Evolutionary conservation across 2,113 vertebrate species (phyloP).

Genomic region (Sisor rabdophorus): DNA sequence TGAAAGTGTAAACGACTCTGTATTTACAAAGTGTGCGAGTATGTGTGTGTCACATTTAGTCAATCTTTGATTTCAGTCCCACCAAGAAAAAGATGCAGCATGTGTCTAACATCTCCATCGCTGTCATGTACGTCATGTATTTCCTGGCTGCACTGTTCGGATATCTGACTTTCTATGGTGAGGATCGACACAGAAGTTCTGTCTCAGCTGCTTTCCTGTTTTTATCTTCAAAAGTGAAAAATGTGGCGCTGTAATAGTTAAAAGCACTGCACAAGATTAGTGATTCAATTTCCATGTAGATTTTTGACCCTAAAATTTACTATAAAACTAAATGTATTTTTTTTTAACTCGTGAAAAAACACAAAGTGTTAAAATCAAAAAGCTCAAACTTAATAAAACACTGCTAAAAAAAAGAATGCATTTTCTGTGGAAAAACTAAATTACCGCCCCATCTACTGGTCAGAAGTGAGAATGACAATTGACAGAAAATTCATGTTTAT

Average conservation of each 20-base stretch:
- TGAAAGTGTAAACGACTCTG: no score
- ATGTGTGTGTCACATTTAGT: conserved; percentile 34
- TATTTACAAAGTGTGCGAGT: background rate
- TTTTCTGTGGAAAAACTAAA: no score
- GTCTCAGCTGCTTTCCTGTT: background rate
- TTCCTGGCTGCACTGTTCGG: conserved; percentile 97
- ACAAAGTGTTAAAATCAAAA: background rate
- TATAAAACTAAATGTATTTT: no score
- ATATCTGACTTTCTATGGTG: conserved; percentile 98
- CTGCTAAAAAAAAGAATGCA: no score
- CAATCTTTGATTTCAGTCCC: conserved; percentile 76
- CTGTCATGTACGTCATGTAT: conserved; percentile 97
- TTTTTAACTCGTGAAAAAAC: no score
- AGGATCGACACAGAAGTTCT: conserved; percentile 52
- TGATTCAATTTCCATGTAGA: background rate
- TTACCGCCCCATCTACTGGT: conserved; percentile 60
- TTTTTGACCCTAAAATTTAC: background rate
- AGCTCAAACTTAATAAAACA: background rate
- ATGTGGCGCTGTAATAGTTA: background rate
- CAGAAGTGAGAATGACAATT: background rate
- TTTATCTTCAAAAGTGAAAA: background rate
- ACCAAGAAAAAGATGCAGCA: conserved; percentile 95
- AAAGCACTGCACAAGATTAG: background rate
- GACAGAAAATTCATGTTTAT: no score
- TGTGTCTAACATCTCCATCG: conserved; percentile 95